Evolutionary conservation across 53 echinoderm and acorn worm genomes (phyloP).

Genomic region (Actinopyga echinites): DNA sequence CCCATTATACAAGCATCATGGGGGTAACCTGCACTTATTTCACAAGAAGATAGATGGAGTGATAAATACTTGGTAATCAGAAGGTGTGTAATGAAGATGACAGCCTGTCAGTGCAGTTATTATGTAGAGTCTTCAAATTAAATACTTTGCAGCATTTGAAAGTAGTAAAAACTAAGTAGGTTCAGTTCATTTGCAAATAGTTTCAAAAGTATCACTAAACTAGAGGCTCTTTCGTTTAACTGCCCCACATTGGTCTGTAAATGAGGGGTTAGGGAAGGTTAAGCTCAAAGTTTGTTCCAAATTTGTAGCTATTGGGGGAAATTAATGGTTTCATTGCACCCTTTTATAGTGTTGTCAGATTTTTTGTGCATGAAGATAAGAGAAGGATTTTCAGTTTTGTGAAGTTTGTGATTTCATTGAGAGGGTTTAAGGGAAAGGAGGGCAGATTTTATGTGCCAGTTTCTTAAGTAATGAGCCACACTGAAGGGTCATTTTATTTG

Average conservation of each 20-base stretch:
- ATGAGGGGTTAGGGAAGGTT: conserved; percentile 20
- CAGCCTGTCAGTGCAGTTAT: conserved; percentile 32
- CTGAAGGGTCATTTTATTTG: no score
- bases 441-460: no score
- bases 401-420: no score
- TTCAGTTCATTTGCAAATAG: conserved; percentile 12
- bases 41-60: conserved; percentile 24
- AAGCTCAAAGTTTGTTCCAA: no score
- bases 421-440: no score
- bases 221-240: not conserved
- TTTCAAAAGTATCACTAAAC: conserved; percentile 17
- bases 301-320: no score
- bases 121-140: conserved; percentile 4
- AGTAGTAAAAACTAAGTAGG: conserved; percentile 7
- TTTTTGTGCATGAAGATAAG: no score
- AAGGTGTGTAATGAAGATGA: conserved; percentile 29
- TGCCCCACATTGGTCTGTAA: conserved; percentile 25
- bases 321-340: no score
- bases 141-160: not conserved
- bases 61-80: conserved; percentile 27
- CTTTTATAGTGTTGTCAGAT: no score
- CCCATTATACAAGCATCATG: conserved; percentile 32
- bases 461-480: no score
- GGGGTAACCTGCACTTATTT: conserved; percentile 37
- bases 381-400: no score